Evolutionary conservation across 1,140 invertebrate genomes (phyloP), one percentile per base, ranked within the genome.

Genomic region (Epicauta chinensis): DNA sequence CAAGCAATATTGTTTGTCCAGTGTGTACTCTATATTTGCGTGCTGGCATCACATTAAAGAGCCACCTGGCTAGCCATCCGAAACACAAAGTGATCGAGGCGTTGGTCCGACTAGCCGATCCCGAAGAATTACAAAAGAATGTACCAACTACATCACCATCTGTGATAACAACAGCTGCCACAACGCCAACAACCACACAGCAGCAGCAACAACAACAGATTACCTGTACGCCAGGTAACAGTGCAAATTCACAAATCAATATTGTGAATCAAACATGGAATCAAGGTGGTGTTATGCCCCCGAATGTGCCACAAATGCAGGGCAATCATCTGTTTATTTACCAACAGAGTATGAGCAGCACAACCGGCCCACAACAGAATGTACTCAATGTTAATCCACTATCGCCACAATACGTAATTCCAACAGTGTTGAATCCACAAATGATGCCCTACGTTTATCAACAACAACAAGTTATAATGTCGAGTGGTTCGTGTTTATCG

Each of bases 11-110:
- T 37, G 71, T 73, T 41, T 91, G 87, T 72, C 88, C 88, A 16
- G 87, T 90, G 38, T 90, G 87, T 73, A 90, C 87, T 14, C 74
- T 90, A 35, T 90, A 81, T 67, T 74, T 90, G 39, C 80, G 86
- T 54, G 85, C 85, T 71, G 87, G 87, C 23, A 90, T 90, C 71
- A 82, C 82, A 45, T 71, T 90, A 51, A 82, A 87, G 61, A 79
- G 78, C 53, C 87, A 90, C 70, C 76, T 91, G 65, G 81, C 87
- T 62, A 89, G 86, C 5, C 87, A 90, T 75, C 87, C 88, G 15
- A 90, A 90, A 67, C 87, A 89, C 63, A 85, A 89, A 68, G 86
- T 91, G 16, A 90, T 90, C 55, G 84, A 84, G 64, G 88, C 88
- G n/a, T 71, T 91, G 37, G 79, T 84, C 23, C 74, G 77, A 59